phyloP scores from a whole-genome alignment of 2,113 vertebrate genomes.

The Crypturellus undulatus region DNA sequence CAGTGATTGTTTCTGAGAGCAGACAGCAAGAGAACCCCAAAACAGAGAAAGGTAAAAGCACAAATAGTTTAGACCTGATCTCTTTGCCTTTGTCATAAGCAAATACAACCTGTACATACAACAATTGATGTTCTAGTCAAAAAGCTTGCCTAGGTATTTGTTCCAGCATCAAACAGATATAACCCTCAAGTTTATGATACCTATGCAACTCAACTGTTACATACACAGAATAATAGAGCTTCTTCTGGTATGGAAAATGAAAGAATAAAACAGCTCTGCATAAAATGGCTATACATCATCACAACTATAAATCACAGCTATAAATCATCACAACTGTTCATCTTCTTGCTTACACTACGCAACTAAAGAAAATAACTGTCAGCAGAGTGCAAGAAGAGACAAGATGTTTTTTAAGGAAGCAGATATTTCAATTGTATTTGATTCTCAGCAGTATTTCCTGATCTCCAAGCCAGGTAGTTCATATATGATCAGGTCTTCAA shows the following conservation, averaged over 20 bases:
- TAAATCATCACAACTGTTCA: background rate
- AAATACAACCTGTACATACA: background rate
- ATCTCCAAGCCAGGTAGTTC: background rate
- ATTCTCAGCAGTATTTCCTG: background rate
- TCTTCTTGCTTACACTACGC: rapidly evolving
- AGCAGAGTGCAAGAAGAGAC: background rate
- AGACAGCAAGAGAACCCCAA: background rate
- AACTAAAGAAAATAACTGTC: background rate
- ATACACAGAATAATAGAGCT: background rate
- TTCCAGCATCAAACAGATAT: background rate
- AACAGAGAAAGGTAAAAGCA: background rate
- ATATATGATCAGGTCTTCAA: background rate
- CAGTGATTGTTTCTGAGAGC: background rate
- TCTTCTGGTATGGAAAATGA: background rate
- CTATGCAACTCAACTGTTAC: background rate
- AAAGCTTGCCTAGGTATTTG: background rate
- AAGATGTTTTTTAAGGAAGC: background rate
- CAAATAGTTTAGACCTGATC: background rate
- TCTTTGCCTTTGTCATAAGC: background rate
- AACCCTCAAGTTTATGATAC: background rate
- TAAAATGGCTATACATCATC: background rate
- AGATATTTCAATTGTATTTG: background rate
- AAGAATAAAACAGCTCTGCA: background rate
- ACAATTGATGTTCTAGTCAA: background rate
- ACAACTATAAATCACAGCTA: background rate